These are phyloP conservation scores for Pempheris klunzingeri DNA, from an alignment of 2,797 vertebrate species.

Conservation along the genomic window DNA sequence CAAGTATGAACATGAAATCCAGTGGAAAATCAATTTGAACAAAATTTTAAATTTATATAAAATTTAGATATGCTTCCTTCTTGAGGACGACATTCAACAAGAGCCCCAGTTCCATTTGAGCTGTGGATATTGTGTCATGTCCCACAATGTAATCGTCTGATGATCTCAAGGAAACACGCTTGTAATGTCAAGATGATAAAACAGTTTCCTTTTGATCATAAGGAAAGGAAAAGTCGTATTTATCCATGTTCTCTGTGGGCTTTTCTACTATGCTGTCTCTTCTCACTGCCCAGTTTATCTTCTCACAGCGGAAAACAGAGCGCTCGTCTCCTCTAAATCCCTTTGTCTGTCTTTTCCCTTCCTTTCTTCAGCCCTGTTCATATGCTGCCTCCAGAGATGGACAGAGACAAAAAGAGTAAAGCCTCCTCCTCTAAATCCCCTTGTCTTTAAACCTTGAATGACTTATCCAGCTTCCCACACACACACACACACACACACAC, in stretches of 20 bases:
- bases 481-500: conserved; percentile 22
- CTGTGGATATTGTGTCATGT: not conserved
- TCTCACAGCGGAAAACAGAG: conserved; percentile 37
- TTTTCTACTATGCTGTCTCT: not conserved
- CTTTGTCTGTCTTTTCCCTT: conserved; percentile 47
- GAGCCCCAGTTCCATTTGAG: not conserved
- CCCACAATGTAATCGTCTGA: not conserved
- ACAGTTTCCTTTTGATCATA: conserved; percentile 21
- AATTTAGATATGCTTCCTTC: too few relatives aligned
- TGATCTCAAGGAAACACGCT: conserved; percentile 10
- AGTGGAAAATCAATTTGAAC: not conserved
- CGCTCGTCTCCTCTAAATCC: conserved; percentile 49
- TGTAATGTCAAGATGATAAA: conserved; percentile 9
- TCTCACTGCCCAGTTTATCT: conserved; percentile 37
- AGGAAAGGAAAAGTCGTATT: conserved; percentile 12
- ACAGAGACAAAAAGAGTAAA: conserved; percentile 47
- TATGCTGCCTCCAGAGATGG: conserved; percentile 51
- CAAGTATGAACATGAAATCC: not conserved
- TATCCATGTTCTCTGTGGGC: conserved; percentile 9
- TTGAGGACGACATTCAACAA: not conserved
- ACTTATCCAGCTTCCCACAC: conserved; percentile 49
- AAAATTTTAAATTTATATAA: not conserved
- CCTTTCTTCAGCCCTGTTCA: conserved; percentile 48
- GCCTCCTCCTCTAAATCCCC: conserved; percentile 61
- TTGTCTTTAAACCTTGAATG: conserved; percentile 61